Evolutionary conservation across 2,888 invertebrate genomes (phyloP), one percentile per base, ranked within the genome.

Genomic region (Drosophila fungiperda): DNA sequence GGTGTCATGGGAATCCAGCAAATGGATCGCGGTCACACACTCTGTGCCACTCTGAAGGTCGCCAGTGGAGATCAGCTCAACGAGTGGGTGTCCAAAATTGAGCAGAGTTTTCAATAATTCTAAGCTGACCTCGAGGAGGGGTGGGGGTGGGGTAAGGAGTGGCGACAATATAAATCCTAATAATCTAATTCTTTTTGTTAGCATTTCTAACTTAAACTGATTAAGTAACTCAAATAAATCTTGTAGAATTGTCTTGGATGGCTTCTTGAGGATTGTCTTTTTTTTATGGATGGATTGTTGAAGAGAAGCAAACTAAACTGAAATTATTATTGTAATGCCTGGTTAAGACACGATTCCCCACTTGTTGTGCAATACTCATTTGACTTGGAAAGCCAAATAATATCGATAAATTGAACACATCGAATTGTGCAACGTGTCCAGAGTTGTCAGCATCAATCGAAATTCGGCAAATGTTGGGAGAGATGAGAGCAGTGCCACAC

Each of bases 1-100:
- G 84, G 89, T 89, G 88, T 78, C 86, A 85, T 85, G 89, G 88
- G 89, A 85, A 85, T 54, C 55, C 82, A 62, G 42, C 61, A 78
- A 80, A 78, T 78, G 68, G 81, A 80, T 77, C 78, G 78, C 80
- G 80, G 78, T 78, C 78, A 78, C 78, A 78, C 78, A 78, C 80
- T 77, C 70, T 50, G 35, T 35, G 73, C 73, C 40, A 68, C 23
- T 0, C 54, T 68, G 88, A 83, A 83, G 83, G 88, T 87, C 89
- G 82, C 80, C 67, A 70, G 26, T 61, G 58, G 50, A 67, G 80
- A 70, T 76, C 80, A 78, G 29, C 67, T 9, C 15, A 35, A 7
- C 52, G 65, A 80, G 80, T 80, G 78, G 78, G 78, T 61, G 80
- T 32, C 26, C 32, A 40, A 65, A 35, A 40, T 49, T 55, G 29